Evolutionary conservation across 2,888 invertebrate species (phyloP).

Genomic region (Cheilosia variabilis): DNA sequence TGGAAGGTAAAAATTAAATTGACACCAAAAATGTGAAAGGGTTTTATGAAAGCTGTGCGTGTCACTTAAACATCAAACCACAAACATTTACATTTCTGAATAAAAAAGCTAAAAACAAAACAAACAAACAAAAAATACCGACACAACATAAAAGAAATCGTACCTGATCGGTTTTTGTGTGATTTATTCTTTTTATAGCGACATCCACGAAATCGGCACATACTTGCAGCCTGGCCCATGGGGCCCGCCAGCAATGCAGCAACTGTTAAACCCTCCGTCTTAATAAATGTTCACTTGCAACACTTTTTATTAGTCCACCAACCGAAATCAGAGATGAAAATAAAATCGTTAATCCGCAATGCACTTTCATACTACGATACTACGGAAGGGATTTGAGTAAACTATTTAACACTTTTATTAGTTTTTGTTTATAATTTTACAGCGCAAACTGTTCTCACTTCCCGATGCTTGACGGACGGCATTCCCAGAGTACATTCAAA

Average conservation of each 20-base stretch:
- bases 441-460: conserved; percentile 31
- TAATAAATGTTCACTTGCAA: conserved; percentile 80
- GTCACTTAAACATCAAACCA: too few relatives aligned
- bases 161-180: conserved; percentile 77
- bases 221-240: conserved; percentile 92
- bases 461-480: conserved; percentile 22
- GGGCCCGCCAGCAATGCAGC: conserved; percentile 83
- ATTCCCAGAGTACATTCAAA: conserved; percentile 14
- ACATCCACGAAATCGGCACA: conserved; percentile 92
- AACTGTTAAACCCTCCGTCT: conserved; percentile 84
- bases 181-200: conserved; percentile 90
- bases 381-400: neutral
- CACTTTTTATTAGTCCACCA: conserved; percentile 24
- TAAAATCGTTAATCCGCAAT: neutral
- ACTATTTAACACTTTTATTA: neutral
- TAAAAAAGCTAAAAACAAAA: conserved; percentile 4
- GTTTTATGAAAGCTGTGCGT: too few relatives aligned
- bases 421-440: neutral
- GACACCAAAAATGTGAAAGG: too few relatives aligned
- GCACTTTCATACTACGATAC: conserved; percentile 55
- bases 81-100: too few relatives aligned
- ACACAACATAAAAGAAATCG: conserved; percentile 13
- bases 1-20: too few relatives aligned
- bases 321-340: neutral
- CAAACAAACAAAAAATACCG: conserved; percentile 5